Evolutionary conservation across 2,888 invertebrate genomes (phyloP).

Genomic region (Sympetrum striolatum): DNA sequence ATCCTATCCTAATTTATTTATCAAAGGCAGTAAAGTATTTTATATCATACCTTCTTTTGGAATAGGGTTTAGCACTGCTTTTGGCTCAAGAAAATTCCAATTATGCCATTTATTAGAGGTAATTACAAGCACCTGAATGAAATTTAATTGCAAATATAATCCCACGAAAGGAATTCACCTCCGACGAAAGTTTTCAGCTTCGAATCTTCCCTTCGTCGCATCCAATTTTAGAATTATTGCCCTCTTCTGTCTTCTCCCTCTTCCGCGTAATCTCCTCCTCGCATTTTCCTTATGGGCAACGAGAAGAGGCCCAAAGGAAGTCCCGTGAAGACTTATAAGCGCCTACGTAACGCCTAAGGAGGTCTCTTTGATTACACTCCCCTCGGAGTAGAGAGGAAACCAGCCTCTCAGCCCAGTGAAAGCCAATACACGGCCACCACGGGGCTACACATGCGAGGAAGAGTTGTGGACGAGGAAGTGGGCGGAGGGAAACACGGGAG

Average conservation of each 20-base stretch:
- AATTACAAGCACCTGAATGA: too few relatives aligned
- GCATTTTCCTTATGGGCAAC: background rate
- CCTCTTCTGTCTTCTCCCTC: background rate
- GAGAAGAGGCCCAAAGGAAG: background rate
- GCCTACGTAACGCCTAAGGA: background rate
- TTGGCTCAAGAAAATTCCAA: too few relatives aligned
- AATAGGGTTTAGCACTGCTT: too few relatives aligned
- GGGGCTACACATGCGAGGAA: background rate
- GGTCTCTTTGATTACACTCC: background rate
- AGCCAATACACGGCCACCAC: slow-evolving; percentile 2
- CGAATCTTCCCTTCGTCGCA: too few relatives aligned
- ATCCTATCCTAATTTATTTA: too few relatives aligned
- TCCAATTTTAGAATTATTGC: background rate
- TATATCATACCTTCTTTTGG: too few relatives aligned
- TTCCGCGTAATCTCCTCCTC: background rate
- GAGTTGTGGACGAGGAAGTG: background rate
- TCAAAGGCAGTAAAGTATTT: too few relatives aligned
- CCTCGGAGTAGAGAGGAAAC: background rate
- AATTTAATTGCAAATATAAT: too few relatives aligned
- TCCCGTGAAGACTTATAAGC: background rate
- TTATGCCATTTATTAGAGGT: too few relatives aligned
- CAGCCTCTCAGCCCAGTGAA: slow-evolving; percentile 2
- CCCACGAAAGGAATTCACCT: too few relatives aligned
- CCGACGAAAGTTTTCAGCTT: too few relatives aligned
- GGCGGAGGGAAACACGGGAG: background rate